Evolutionary conservation across 2,888 invertebrate genomes (phyloP), one percentile per base, ranked within the genome.

Genomic region (Odontocerum albicorne): DNA sequence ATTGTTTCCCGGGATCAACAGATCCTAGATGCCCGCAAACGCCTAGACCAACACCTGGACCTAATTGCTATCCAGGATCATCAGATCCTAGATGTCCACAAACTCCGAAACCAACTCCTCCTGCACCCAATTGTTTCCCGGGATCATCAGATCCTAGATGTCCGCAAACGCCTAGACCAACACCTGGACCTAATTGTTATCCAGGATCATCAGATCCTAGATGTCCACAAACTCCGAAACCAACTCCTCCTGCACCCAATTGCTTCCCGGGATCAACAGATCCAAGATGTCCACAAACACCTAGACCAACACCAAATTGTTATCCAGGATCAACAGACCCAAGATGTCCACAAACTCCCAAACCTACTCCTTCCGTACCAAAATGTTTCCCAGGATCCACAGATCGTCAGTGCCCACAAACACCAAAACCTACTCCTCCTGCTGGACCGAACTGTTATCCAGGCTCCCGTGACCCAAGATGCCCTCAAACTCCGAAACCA

Each of bases 181-280:
- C 35, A 7, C 38, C 38, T 7, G 6, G 6, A 38, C 60, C 50
- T 2, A 54, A 53, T 1, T 70, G 70, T 27, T 71, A 66, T 64
- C 72, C 72, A 8, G 72, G 72, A 35, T 65, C 64, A 2, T 63
- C 55, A 0, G 69, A 71, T 58, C 67, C 68, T 1, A 55, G 57
- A 56, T 68, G 61, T 56, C 67, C 63, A 42, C 65, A 63, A 46
- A 45, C 63, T 12, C 58, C 64, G 35, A 59, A 35, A 1, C 63
- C 63, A 44, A 55, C 62, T 38, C 55, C 51, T 22, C 42, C 62
- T 44, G 49, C 65, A 66, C 67, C 65, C 0, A 63, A 59, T 70
- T 73, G 27, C 71, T 72, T 62, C 70, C 79, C 64, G 68, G 79
- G 69, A 71, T 75, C 65, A 68, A 73, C 32, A 1, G 66, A 75